Conservation (phyloP, 2,113 vertebrate species). For the Gymnorhina tibicen region DNA sequence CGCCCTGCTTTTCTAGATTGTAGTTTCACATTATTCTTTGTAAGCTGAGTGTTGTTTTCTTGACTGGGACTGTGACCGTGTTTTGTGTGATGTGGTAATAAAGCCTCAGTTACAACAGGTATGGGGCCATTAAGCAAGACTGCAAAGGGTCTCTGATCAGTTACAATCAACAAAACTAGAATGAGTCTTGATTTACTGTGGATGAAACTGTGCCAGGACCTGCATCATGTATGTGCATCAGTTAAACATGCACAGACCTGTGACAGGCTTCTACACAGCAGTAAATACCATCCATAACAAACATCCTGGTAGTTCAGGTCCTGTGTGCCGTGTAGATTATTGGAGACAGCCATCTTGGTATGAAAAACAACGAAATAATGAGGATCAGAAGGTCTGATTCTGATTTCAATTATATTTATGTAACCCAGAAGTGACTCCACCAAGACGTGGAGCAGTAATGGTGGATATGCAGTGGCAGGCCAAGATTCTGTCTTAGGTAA, state of each 20-base stretch:
- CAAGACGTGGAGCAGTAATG: constrained; percentile 9
- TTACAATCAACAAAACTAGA: neutral
- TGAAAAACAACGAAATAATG: constrained; percentile 37
- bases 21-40: neutral
- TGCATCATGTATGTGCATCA: neutral
- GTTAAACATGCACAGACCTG: constrained; percentile 26
- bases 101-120: neutral
- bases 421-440: constrained; percentile 42
- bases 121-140: neutral
- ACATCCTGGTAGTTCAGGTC: neutral
- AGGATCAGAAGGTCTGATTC: constrained; percentile 47
- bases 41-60: neutral
- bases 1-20: neutral
- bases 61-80: neutral
- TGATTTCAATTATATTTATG: constrained; percentile 51
- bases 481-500: constrained; percentile 47
- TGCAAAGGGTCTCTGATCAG: constrained; percentile 45
- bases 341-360: constrained; percentile 1
- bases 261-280: neutral
- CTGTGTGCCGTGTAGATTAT: neutral
- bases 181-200: neutral
- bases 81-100: neutral
- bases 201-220: neutral
- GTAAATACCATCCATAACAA: neutral
- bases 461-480: neutral